A percentile compares a stretch with the other conserved stretches of the same genome.
phyloP scores from a whole-genome alignment of 2,888 invertebrate genomes.

The Drosophila borborema region DNA sequence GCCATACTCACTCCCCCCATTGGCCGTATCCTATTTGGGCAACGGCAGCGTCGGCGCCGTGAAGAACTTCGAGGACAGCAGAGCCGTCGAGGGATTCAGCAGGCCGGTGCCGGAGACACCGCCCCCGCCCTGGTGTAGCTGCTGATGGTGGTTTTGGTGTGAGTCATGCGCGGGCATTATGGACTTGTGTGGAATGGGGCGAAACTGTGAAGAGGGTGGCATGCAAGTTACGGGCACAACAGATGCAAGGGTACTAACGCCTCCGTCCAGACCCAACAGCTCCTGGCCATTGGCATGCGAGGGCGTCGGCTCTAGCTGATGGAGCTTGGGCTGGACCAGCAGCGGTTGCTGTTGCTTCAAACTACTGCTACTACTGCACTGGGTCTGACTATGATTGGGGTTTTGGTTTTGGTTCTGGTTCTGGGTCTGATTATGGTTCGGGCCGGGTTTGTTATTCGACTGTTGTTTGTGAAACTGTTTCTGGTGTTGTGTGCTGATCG shows the following conservation, averaged over 20 bases:
- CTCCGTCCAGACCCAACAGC: slow-evolving; percentile 75
- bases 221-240: slow-evolving; percentile 83
- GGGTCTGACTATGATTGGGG: slow-evolving; percentile 51
- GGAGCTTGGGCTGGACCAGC: slow-evolving; percentile 82
- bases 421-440: background rate
- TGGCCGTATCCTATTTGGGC: slow-evolving; percentile 85
- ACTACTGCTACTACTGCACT: slow-evolving; percentile 72
- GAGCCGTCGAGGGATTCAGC: slow-evolving; percentile 84
- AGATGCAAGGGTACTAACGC: slow-evolving; percentile 82
- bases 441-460: slow-evolving; percentile 37
- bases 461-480: slow-evolving; percentile 78
- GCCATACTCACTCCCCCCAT: slow-evolving; percentile 78
- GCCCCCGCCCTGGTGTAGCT: slow-evolving; percentile 41
- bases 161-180: slow-evolving; percentile 82
- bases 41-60: slow-evolving; percentile 84
- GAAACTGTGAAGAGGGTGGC: slow-evolving; percentile 85
- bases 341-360: slow-evolving; percentile 82
- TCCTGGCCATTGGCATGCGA: slow-evolving; percentile 67
- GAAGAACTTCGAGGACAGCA: slow-evolving; percentile 84
- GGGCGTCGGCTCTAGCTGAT: slow-evolving; percentile 66
- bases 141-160: slow-evolving; percentile 54
- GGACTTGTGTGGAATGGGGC: slow-evolving; percentile 85
- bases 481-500: slow-evolving; percentile 83
- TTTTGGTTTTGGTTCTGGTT: slow-evolving; percentile 29
- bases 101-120: slow-evolving; percentile 61